Evolutionary conservation across 2,888 invertebrate species (phyloP).

Genomic region (Sabatieria punctata): DNA sequence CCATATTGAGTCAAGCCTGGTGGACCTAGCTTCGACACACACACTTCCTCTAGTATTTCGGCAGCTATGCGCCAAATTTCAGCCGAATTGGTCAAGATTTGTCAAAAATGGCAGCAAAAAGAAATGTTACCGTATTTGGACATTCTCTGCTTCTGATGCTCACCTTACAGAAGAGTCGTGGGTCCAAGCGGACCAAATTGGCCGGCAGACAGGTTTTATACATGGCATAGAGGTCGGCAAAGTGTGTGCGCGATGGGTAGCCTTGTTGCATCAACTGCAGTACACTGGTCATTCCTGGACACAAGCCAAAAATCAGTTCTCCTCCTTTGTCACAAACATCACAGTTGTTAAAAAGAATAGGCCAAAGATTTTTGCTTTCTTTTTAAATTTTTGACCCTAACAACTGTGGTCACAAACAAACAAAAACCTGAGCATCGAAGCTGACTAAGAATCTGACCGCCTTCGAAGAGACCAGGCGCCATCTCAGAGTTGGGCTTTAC

Average conservation of each 20-base stretch:
- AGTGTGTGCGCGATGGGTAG: constrained; percentile 69
- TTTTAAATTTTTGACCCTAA: no score
- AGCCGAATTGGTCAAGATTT: no score
- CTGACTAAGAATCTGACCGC: constrained; percentile 73
- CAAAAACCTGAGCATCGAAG: constrained; percentile 59
- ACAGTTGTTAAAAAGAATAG: no score
- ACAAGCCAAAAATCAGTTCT: not conserved
- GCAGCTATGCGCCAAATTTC: no score
- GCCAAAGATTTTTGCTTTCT: no score
- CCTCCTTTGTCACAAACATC: not conserved
- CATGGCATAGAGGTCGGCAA: constrained; percentile 70
- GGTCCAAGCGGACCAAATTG: constrained; percentile 57
- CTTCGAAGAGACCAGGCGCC: constrained; percentile 70
- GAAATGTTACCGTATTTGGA: no score
- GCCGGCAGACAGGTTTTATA: constrained; percentile 69
- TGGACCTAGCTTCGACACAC: no score
- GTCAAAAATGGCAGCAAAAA: no score
- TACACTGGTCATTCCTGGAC: constrained; percentile 64
- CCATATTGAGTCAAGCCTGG: no score
- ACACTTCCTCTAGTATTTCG: no score
- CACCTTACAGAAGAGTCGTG: constrained; percentile 82
- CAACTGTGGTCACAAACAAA: not conserved
- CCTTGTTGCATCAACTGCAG: constrained; percentile 95
- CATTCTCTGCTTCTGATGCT: not conserved
- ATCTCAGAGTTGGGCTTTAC: constrained; percentile 94